These are phyloP conservation scores for Steinernema hermaphroditum DNA, from an alignment of 2,888 invertebrate genomes.

Conservation along the genomic window DNA sequence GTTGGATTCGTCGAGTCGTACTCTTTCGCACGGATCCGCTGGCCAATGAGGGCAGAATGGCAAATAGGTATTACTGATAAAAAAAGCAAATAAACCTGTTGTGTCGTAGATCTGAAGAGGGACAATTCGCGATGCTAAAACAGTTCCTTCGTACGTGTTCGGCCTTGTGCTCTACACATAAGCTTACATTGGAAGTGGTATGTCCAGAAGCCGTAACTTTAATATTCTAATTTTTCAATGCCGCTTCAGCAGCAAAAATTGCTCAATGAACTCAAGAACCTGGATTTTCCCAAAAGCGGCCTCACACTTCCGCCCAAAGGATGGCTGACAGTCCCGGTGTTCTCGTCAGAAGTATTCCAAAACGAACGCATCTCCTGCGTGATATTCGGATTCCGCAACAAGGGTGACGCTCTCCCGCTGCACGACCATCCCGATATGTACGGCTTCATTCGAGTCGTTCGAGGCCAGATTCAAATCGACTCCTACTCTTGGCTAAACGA, in stretches of 20 bases:
- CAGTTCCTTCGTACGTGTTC: background rate
- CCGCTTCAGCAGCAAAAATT: background rate
- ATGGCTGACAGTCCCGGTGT: background rate
- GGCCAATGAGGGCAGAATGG: too few relatives aligned
- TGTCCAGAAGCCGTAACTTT: too few relatives aligned
- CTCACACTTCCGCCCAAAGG: background rate
- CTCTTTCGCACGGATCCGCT: background rate
- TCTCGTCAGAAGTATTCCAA: background rate
- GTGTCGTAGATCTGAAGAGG: background rate
- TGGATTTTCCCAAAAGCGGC: background rate
- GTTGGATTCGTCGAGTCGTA: background rate
- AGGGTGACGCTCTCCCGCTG: constrained; percentile 47
- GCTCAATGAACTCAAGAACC: background rate
- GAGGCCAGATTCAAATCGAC: constrained; percentile 45
- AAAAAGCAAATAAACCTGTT: too few relatives aligned
- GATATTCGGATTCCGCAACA: constrained; percentile 40
- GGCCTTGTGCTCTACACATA: background rate
- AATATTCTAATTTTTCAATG: too few relatives aligned
- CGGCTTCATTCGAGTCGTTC: constrained; percentile 53
- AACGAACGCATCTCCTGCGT: constrained; percentile 11
- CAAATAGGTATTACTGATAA: too few relatives aligned
- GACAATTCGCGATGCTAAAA: background rate
- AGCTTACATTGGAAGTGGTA: background rate
- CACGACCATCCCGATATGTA: constrained; percentile 56
- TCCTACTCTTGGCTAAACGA: constrained; percentile 46